phyloP scores from a whole-genome alignment of 2,113 vertebrate genomes.

The Rallus limicola region DNA sequence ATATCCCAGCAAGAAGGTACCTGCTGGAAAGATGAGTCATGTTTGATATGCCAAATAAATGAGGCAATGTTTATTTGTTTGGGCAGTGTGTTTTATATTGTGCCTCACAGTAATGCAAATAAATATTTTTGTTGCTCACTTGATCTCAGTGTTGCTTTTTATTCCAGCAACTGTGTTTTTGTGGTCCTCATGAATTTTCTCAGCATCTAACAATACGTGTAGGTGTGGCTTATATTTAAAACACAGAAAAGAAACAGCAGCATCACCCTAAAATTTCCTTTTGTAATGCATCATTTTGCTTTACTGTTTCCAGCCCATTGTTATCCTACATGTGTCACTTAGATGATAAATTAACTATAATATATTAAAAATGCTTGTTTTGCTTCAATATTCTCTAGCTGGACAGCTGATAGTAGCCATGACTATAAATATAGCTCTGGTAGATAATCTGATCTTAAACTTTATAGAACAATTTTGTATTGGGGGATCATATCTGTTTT shows the following conservation, averaged over 20 bases:
- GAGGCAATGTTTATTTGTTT: not conserved
- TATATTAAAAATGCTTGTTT: conserved; percentile 82
- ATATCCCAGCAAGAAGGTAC: not conserved
- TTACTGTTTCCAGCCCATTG: conserved; percentile 63
- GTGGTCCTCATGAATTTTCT: conserved; percentile 15
- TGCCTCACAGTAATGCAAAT: not conserved
- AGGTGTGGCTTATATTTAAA: conserved; percentile 31
- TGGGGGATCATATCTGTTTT: conserved; percentile 57
- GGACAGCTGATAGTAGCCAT: conserved; percentile 87
- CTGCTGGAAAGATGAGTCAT: not conserved
- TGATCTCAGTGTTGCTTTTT: conserved; percentile 4
- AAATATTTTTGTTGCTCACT: not conserved
- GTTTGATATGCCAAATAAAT: conserved; percentile 2
- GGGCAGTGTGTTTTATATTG: not conserved
- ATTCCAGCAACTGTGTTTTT: not conserved
- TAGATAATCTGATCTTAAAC: conserved; percentile 85
- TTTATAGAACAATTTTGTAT: conserved; percentile 77
- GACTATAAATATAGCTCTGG: conserved; percentile 79
- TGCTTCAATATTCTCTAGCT: conserved; percentile 79
- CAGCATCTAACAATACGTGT: not conserved
- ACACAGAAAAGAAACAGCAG: not conserved
- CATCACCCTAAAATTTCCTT: conserved; percentile 55
- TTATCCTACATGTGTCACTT: conserved; percentile 79
- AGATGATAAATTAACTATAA: conserved; percentile 84
- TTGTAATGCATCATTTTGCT: conserved; percentile 72